Base-by-base conservation (phyloP, 2,113 vertebrate species). In the Misgurnus mizolepis region DNA sequence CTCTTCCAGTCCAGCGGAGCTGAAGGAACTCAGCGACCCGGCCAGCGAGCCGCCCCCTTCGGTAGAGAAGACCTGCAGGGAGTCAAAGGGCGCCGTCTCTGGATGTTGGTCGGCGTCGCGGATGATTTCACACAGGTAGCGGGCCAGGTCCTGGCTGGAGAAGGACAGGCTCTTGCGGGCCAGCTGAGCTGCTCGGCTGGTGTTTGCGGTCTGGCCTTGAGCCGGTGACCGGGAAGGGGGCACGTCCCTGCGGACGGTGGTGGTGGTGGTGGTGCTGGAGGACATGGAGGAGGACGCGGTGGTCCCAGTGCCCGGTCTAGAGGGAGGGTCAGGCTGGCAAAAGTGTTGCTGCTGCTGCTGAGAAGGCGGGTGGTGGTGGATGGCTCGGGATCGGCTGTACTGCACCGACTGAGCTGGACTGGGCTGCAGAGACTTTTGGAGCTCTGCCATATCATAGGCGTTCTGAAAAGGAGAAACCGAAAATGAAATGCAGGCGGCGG, bases 361-460 rank as follows among this genome's bases (percentile, higher is more conserved):
- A 1, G 87, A 78, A 4, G 90, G 88, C 5, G 88, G 88, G 6
- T 85, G 92, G 80, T 91, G 92, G 82, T 88, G 75, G 10, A 89
- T 65, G 4, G 88, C 88, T 14, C 90, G 89, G 45, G 87, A 90
- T 64, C 91, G 89, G 79, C 86, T 86, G 87, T 87, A 92, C 89
- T 93, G 93, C 40, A 93, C 80, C 0, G 93, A 92, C 71, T 89
- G 94, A 41, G 91, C 93, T 0, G 94, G 94, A 87, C 94, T 95
- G 15, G 88, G 91, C 80, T 95, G 94, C 34, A 95, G 85, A 0
- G 94, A 95, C 88, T 95, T 94, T 90, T 96, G 95, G 71, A 97
- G 94, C 80, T 96, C 95, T 0, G 95, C 94, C 94, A 96, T 95
- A 87, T 95, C 90, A 60, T 96, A 96, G 0, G 92, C 93, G 45